Evolutionary conservation across 2,797 vertebrate species (phyloP).

Genomic region (Todus mexicanus): DNA sequence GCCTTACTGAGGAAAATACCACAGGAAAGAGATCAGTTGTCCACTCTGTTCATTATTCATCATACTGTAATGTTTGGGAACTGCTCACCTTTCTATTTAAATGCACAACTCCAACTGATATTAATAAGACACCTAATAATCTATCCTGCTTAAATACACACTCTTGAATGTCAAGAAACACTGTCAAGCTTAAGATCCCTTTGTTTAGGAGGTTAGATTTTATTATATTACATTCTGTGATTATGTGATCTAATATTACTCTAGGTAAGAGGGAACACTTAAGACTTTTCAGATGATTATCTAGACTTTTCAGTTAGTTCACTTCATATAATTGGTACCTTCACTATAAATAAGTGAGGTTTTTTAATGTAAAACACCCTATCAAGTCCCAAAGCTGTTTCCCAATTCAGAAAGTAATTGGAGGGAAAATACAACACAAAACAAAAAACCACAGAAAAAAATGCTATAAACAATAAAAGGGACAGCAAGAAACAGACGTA

Average conservation of each 20-base stretch:
- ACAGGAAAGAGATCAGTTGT: neutral
- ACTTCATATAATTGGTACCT: neutral
- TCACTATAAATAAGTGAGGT: neutral
- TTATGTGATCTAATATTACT: neutral
- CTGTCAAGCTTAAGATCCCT: neutral
- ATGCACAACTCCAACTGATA: neutral
- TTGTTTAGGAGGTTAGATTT: neutral
- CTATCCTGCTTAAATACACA: neutral
- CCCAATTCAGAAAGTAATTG: neutral
- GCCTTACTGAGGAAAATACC: neutral
- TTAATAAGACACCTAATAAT: neutral
- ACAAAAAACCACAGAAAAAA: neutral
- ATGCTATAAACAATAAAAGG: neutral
- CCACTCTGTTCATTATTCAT: neutral
- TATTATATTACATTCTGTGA: no score
- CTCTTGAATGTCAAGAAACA: neutral
- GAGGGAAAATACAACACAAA: no score
- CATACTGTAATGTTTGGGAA: neutral
- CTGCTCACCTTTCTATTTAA: neutral
- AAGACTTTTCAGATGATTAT: neutral
- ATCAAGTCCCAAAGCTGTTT: neutral
- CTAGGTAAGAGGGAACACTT: neutral
- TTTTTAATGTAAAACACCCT: neutral
- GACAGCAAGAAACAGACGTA: neutral
- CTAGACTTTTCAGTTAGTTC: neutral